Evolutionary conservation across 2,888 invertebrate genomes (phyloP).

Genomic region (Sesia bembeciformis): DNA sequence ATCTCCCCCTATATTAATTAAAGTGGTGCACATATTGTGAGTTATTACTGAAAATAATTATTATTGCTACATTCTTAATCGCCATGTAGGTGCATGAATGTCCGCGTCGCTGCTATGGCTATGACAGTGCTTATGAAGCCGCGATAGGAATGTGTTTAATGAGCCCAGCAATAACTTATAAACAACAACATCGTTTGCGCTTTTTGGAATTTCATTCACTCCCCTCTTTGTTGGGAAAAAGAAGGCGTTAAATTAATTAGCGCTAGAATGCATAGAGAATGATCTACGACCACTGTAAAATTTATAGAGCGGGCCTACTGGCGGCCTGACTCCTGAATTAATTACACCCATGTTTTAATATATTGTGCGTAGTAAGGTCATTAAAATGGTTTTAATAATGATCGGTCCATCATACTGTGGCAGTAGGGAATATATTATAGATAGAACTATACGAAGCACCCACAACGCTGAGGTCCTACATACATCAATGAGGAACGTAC

Average conservation of each 20-base stretch:
- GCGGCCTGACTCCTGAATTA: slow-evolving; percentile 9
- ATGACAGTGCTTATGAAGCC: slow-evolving; percentile 31
- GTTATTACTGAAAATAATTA: too few species aligned
- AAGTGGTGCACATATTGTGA: too few species aligned
- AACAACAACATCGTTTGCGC: slow-evolving; percentile 53
- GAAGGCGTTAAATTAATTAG: slow-evolving; percentile 63
- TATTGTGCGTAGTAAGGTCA: slow-evolving; percentile 6
- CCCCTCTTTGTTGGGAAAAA: slow-evolving; percentile 49
- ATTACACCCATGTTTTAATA: slow-evolving; percentile 16
- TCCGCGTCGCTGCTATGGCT: not conserved
- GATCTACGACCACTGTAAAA: slow-evolving; percentile 42
- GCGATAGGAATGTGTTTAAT: slow-evolving; percentile 52
- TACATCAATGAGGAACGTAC: too few species aligned
- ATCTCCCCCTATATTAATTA: too few species aligned
- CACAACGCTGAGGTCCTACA: too few species aligned
- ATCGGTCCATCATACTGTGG: too few species aligned
- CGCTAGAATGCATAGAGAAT: slow-evolving; percentile 44
- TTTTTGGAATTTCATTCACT: slow-evolving; percentile 64
- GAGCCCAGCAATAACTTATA: slow-evolving; percentile 57
- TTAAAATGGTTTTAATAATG: not conserved
- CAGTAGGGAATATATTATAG: too few species aligned
- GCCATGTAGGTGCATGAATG: too few species aligned
- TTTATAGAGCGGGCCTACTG: slow-evolving; percentile 22
- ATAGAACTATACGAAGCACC: too few species aligned
- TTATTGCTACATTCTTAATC: too few species aligned